Base-by-base conservation (phyloP, 2,888 invertebrate species). In the Xestia xanthographa region DNA sequence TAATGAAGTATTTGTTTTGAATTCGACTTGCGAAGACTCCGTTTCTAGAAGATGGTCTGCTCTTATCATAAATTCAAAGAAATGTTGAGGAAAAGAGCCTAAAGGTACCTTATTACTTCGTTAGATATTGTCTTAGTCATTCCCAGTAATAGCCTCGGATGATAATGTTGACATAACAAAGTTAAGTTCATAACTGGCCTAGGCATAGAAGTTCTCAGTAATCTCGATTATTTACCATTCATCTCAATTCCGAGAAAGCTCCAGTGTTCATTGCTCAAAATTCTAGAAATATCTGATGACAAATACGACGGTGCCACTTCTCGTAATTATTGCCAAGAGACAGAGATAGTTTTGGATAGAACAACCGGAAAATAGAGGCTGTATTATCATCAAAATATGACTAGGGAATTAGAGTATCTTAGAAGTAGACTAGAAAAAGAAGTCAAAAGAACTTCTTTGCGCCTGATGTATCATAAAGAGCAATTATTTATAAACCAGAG, bases 221-320 rank as follows among this genome's bases (percentile, higher is more conserved):
- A 48, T 9, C 67, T 5, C 22, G 26, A 9, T 3, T 69, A 66
- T 70, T 77, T 65, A 17, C 34, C 6, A 66, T 58, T 70, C 41
- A 78, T 72, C 22, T 38, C 14, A 66, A 50, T 78, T 38, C 79
- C 43, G 5, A 2, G 58, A 72, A 79, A 60, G 20, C 12, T n/a
- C 12, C 20, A 20, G 17, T 71, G 50, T n/a, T n/a, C 3, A 38
- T 17, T 5, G 20, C 8, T 53, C 12, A 20, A 38, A 29, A 17
- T 65, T 56, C n/a, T 26, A 78, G 48, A 70, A 78, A 78, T 43
- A 5, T 4, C 12, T 58, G 11, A 22, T 43, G 41, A 58, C 56
- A 56, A 69, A 77, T 22, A 63, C 12, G 22, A 62, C 26, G 17
- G 1, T 2, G 26, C 4, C 22, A 4, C 11, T 29, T 68, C 56